phyloP scores from a whole-genome alignment of 2,888 invertebrate species.

The Drosophila pegasa region DNA sequence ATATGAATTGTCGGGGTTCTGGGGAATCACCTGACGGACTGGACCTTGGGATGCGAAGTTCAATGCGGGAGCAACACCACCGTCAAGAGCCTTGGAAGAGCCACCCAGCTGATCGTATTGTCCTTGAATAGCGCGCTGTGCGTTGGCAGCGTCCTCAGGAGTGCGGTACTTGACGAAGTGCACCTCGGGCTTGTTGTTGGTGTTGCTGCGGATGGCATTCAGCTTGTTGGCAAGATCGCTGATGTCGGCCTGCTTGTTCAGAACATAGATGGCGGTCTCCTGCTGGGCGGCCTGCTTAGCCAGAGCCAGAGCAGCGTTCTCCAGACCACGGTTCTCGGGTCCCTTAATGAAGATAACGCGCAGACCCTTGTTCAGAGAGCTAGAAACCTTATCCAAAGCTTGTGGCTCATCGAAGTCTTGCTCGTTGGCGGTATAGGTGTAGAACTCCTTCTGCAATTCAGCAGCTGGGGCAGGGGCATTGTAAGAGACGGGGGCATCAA shows the following conservation, averaged over 20 bases:
- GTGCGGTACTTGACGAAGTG: constrained; percentile 83
- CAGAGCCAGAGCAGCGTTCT: constrained; percentile 75
- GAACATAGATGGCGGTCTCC: constrained; percentile 82
- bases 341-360: constrained; percentile 81
- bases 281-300: constrained; percentile 77
- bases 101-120: constrained; percentile 78
- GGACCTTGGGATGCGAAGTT: constrained; percentile 78
- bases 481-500: constrained; percentile 55
- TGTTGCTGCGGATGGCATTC: constrained; percentile 61
- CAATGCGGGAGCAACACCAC: constrained; percentile 73
- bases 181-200: constrained; percentile 78
- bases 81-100: constrained; percentile 62
- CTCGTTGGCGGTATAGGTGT: constrained; percentile 75
- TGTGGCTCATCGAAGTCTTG: constrained; percentile 71
- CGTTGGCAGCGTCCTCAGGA: constrained; percentile 78
- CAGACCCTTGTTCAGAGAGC: constrained; percentile 67
- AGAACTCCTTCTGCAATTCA: constrained; percentile 76
- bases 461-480: constrained; percentile 59
- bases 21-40: constrained; percentile 48
- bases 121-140: constrained; percentile 76
- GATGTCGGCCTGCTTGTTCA: constrained; percentile 79
- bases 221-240: constrained; percentile 69
- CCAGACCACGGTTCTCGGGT: constrained; percentile 77
- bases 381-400: constrained; percentile 51
- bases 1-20: constrained; percentile 62